Base-by-base conservation (phyloP, 2,888 invertebrate genomes). In the Idaea aversata region DNA sequence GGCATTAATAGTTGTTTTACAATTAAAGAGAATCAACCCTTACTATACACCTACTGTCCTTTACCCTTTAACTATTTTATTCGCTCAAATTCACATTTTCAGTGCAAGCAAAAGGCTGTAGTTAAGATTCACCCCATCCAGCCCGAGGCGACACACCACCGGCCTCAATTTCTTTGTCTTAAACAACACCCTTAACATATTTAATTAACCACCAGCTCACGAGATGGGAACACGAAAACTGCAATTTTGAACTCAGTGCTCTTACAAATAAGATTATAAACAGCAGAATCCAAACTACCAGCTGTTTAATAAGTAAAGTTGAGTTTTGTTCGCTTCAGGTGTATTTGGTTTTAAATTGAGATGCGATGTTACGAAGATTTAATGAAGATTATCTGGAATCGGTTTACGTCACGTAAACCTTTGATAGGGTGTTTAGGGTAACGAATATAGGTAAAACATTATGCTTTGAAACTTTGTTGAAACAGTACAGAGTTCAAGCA, bases 121-220 rank as follows among this genome's bases (percentile, higher is more conserved):
- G 64, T 65, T 63, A 57, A 60, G 62, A 34, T 47, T 47, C 47
- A 35, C 62, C 63, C 70, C 66, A 70, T 35, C 15, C 47, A 67
- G 77, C 78, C 78, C 70, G 71, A 73, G 81, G 77, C 78, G 72
- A 70, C 72, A 68, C 70, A 64, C 61, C 64, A 65, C 65, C 68
- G 61, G 66, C 73, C 79, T 70, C 77, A 77, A 81, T 80, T 86
- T 86, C 85, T 87, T 86, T 82, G 83, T 87, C 80, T 83, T 79
- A 79, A 79, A 79, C 76, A 81, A 81, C 83, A 81, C 79, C 84
- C 82, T 73, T 81, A 82, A 84, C 81, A 85, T 87, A 87, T 88
- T 87, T 87, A 89, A 90, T 89, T 88, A 88, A 85, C 85, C 83
- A 67, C 72, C 62, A 67, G 67, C 70, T 63, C 47, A 62, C 62